Conservation (phyloP, 2,888 invertebrate genomes). For the Hofmannophila pseudospretella region DNA sequence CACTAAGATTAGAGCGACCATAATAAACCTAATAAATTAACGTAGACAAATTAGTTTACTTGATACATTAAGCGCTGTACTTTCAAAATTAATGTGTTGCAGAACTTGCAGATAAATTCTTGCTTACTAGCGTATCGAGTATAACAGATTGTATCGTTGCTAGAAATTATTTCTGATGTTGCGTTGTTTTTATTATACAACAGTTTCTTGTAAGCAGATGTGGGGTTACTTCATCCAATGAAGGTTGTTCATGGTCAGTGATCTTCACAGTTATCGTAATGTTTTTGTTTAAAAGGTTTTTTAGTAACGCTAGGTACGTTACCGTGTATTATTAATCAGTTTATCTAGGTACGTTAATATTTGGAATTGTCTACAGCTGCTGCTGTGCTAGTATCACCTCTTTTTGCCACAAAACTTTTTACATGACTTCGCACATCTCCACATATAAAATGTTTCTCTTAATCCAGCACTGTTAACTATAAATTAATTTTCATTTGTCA, state of each 20-base stretch:
- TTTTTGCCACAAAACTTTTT: no score
- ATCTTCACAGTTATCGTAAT: not conserved
- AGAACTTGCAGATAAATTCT: slow-evolving; percentile 5
- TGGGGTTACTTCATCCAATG: not conserved
- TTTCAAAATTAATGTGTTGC: slow-evolving; percentile 17
- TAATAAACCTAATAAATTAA: slow-evolving; percentile 26
- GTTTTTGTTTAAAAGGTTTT: no score
- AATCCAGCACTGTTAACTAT: no score
- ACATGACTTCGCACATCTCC: no score
- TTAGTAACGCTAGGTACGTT: no score
- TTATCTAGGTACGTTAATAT: no score
- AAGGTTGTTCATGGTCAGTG: slow-evolving; percentile 1
- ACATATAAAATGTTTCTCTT: no score
- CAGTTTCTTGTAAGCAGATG: slow-evolving; percentile 4
- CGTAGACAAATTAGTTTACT: slow-evolving; percentile 26
- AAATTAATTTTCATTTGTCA: no score
- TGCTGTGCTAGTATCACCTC: no score
- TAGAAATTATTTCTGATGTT: slow-evolving; percentile 7
- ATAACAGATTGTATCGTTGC: slow-evolving; percentile 9
- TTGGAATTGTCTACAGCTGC: no score
- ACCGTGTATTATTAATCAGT: no score
- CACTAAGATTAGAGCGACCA: slow-evolving; percentile 27
- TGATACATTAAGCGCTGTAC: slow-evolving; percentile 12
- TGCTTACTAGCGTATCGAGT: slow-evolving; percentile 6
- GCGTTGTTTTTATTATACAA: slow-evolving; percentile 10